Conservation (phyloP, 2,797 vertebrate genomes). For the Adrianichthys oophorus region DNA sequence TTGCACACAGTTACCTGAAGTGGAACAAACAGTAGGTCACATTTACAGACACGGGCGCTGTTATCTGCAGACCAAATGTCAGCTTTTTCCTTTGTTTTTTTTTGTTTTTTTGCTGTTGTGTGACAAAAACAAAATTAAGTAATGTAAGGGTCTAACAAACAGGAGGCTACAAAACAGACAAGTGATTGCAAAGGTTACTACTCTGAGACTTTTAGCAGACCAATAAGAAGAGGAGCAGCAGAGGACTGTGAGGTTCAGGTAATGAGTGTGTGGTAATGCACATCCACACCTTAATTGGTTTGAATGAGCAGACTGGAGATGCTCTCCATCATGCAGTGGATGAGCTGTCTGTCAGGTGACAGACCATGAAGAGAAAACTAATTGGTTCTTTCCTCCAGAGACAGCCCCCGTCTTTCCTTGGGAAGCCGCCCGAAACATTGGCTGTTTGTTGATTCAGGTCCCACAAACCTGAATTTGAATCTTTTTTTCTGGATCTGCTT, state of each 20-base stretch:
- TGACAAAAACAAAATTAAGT: constrained; percentile 5
- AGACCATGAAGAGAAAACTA: constrained; percentile 53
- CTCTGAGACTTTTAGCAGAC: constrained; percentile 25
- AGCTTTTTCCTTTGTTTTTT: constrained; percentile 37
- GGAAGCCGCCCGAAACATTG: constrained; percentile 31
- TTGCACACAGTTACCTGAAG: constrained; percentile 25
- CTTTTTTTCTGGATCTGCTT: constrained; percentile 10
- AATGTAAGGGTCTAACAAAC: background rate
- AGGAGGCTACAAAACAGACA: constrained; percentile 18
- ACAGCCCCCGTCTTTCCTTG: constrained; percentile 22
- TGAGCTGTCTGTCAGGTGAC: constrained; percentile 69
- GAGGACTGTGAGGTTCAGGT: constrained; percentile 50
- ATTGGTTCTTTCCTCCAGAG: constrained; percentile 60
- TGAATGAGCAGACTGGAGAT: constrained; percentile 64
- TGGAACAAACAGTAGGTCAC: constrained; percentile 14
- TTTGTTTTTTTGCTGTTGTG: constrained; percentile 23
- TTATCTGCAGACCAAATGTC: constrained; percentile 36
- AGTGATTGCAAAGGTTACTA: constrained; percentile 27
- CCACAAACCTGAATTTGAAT: constrained; percentile 27
- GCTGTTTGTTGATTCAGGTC: constrained; percentile 19
- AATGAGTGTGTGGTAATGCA: constrained; percentile 69
- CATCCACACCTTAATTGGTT: constrained; percentile 68
- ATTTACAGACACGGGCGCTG: constrained; percentile 34
- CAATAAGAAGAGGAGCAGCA: constrained; percentile 42
- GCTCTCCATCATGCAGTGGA: constrained; percentile 62